These are phyloP conservation scores for Acanthacorydalis orientalis DNA, from an alignment of 2,888 invertebrate species.

Conservation along the genomic window DNA sequence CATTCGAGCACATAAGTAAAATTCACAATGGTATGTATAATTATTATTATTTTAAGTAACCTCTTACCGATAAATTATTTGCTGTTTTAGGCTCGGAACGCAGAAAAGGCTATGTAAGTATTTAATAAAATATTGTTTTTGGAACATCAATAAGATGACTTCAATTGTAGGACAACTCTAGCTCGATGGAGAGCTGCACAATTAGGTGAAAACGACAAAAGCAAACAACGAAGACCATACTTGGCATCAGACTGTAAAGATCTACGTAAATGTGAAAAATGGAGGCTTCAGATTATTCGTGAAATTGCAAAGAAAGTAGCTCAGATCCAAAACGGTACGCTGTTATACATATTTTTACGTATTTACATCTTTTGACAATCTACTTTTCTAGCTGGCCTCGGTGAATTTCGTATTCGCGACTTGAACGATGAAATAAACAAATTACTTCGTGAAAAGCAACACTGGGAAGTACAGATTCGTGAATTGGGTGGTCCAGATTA, in stretches of 20 bases:
- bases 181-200: slow-evolving; percentile 98
- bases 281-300: slow-evolving; percentile 89
- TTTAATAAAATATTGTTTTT: slow-evolving; percentile 4
- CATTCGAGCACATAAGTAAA: no score
- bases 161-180: slow-evolving; percentile 69
- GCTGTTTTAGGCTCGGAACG: slow-evolving; percentile 88
- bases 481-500: slow-evolving; percentile 92
- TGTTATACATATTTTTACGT: slow-evolving; percentile 1
- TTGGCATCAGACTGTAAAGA: slow-evolving; percentile 91
- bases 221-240: slow-evolving; percentile 78
- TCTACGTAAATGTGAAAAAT: slow-evolving; percentile 84
- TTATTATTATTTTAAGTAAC: no score
- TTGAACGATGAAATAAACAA: slow-evolving; percentile 99
- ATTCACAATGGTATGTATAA: no score
- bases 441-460: slow-evolving; percentile 82
- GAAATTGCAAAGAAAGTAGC: slow-evolving; percentile 98
- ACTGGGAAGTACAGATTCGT: slow-evolving; percentile 96
- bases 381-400: slow-evolving; percentile 68
- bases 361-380: no score
- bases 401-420: slow-evolving; percentile 94
- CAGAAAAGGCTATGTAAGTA: slow-evolving; percentile 93
- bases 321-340: slow-evolving; percentile 93
- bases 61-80: slow-evolving; percentile 3
- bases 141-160: not conserved
- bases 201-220: slow-evolving; percentile 69